Percentiles rank a stretch among this genome's conserved stretches.
Evolutionary conservation across 2,113 vertebrate species (phyloP).

Genomic region (Heterotilapia buettikoferi): DNA sequence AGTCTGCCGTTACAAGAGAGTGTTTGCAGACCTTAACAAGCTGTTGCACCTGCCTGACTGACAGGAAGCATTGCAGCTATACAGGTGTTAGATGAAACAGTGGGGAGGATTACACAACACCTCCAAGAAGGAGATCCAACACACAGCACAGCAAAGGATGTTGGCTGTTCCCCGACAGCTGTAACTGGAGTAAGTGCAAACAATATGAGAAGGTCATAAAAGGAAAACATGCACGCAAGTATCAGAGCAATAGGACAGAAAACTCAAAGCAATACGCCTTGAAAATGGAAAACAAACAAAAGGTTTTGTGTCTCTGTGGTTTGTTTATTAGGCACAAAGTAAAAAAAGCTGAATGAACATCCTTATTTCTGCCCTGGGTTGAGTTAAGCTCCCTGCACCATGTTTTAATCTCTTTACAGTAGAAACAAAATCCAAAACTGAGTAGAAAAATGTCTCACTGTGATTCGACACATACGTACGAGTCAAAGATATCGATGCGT

Average conservation of each 20-base stretch:
- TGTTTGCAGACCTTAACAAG: neutral
- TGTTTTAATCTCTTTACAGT: neutral
- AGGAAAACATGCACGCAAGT: neutral
- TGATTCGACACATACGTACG: neutral
- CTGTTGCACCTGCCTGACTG: neutral
- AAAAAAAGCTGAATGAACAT: neutral
- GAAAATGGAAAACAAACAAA: neutral
- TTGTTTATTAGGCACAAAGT: neutral
- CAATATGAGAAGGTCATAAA: neutral
- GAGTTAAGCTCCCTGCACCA: neutral
- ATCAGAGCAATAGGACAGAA: neutral
- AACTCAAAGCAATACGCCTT: rapidly evolving
- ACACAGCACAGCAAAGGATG: neutral
- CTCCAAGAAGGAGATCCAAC: neutral
- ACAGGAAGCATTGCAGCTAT: neutral
- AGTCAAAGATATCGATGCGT: neutral
- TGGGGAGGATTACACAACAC: neutral
- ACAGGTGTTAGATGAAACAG: neutral
- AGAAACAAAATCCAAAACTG: neutral
- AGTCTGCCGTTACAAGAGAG: neutral
- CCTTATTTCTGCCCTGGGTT: neutral
- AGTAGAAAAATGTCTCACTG: neutral
- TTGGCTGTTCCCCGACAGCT: neutral
- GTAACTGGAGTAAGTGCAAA: neutral
- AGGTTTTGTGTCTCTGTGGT: neutral